Percentiles rank a stretch among this genome's conserved stretches.
Conservation (phyloP, 2,888 invertebrate genomes). For the Fabriciana adippe region DNA sequence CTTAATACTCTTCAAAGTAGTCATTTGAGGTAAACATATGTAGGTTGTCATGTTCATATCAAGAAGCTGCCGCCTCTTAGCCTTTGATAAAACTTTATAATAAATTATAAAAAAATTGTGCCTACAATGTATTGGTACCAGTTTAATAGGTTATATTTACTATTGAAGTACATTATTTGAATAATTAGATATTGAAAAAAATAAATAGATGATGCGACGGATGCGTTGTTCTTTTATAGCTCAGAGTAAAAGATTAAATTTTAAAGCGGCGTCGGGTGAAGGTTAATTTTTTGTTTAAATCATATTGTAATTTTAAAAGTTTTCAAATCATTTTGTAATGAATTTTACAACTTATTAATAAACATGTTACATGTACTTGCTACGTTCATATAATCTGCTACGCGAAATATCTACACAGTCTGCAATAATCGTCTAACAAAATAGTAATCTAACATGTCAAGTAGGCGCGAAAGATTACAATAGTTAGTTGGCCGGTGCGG, state of each 20-base stretch:
- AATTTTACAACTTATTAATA: too few species aligned
- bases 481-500: slow-evolving; percentile 21
- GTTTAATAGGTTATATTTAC: slow-evolving; percentile 13
- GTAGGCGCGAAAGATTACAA: slow-evolving; percentile 3
- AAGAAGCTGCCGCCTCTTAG: slow-evolving; percentile 39
- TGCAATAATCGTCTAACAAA: not conserved
- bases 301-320: not conserved
- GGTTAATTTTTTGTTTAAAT: slow-evolving; percentile 30
- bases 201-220: slow-evolving; percentile 65
- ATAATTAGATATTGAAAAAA: slow-evolving; percentile 14
- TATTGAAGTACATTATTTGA: slow-evolving; percentile 8
- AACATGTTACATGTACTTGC: too few species aligned
- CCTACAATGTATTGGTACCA: slow-evolving; percentile 62
- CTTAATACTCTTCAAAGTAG: slow-evolving; percentile 15
- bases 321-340: too few species aligned
- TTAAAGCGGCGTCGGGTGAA: slow-evolving; percentile 77
- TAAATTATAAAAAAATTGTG: slow-evolving; percentile 47
- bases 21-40: slow-evolving; percentile 22
- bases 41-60: slow-evolving; percentile 28
- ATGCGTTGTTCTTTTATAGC: slow-evolving; percentile 58
- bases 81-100: slow-evolving; percentile 20
- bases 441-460: not conserved
- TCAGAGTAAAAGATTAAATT: slow-evolving; percentile 22
- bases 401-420: not conserved
- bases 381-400: not conserved